A percentile compares a stretch with the other conserved stretches of the same genome.
phyloP scores from a whole-genome alignment of 2,888 invertebrate genomes.

The Habrosyne pyritoides region DNA sequence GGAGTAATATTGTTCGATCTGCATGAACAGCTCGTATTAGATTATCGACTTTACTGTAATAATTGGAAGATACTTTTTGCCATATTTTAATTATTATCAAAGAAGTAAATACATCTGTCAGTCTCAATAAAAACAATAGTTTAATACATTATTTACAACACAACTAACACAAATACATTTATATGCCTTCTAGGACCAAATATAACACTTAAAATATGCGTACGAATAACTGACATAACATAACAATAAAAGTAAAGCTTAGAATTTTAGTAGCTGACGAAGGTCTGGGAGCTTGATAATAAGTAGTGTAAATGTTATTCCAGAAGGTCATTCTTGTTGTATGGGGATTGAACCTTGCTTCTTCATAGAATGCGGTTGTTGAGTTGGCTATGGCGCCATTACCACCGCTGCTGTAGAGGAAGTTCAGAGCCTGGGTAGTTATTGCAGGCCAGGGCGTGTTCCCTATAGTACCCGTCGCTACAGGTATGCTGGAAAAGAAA shows the following conservation, averaged over 20 bases:
- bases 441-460: conserved; percentile 47
- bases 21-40: too few species aligned
- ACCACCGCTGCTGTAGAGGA: conserved; percentile 46
- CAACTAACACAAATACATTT: not conserved
- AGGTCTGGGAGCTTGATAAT: conserved; percentile 45
- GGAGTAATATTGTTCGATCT: too few species aligned
- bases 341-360: conserved; percentile 48
- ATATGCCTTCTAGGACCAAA: not conserved
- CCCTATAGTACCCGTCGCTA: not conserved
- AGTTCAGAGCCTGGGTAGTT: conserved; percentile 29
- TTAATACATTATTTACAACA: not conserved
- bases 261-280: conserved; percentile 34
- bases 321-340: conserved; percentile 48
- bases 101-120: conserved; percentile 1
- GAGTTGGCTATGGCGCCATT: conserved; percentile 15
- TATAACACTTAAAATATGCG: conserved; percentile 31
- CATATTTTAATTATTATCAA: not conserved
- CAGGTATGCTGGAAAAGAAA: conserved; percentile 23
- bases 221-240: conserved; percentile 36
- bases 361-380: conserved; percentile 25
- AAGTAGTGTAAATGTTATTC: conserved; percentile 41
- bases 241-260: conserved; percentile 30
- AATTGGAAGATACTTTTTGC: too few species aligned
- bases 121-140: conserved; percentile 2
- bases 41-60: too few species aligned